Percentiles rank a stretch among this genome's conserved stretches.
phyloP scores from a whole-genome alignment of 2,888 invertebrate genomes.

The Norana najaformis region DNA sequence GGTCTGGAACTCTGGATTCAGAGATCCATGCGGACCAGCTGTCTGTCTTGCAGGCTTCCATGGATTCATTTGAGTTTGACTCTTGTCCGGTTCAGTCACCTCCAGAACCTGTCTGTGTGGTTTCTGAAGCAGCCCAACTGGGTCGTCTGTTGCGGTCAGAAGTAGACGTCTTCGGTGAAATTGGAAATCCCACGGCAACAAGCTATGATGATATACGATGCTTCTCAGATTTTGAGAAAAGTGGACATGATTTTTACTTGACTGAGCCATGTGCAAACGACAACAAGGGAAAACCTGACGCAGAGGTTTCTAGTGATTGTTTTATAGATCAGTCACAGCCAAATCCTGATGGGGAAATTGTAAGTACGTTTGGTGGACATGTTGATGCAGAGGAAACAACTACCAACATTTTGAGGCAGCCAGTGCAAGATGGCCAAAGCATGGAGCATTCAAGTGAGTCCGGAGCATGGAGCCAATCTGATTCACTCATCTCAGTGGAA shows the following conservation, averaged over 20 bases:
- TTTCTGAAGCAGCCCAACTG: conserved; percentile 14
- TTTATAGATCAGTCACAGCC: not conserved
- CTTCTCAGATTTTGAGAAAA: not conserved
- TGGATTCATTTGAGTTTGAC: conserved; percentile 45
- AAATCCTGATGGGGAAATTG: not conserved
- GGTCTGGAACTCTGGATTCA: conserved; percentile 42
- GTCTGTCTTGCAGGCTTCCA: conserved; percentile 50
- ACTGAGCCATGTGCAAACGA: not conserved
- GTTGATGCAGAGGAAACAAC: not conserved
- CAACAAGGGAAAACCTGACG: not conserved
- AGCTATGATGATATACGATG: not conserved
- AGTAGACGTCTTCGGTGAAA: not conserved
- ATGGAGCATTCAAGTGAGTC: conserved; percentile 60
- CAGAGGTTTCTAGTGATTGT: not conserved
- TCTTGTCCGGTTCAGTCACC: conserved; percentile 9
- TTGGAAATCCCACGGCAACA: not conserved
- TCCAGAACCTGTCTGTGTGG: not conserved
- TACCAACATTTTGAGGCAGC: not conserved
- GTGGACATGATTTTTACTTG: not conserved
- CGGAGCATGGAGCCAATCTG: conserved; percentile 47
- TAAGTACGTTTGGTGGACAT: not conserved
- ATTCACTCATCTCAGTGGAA: conserved; percentile 40
- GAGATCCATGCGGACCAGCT: conserved; percentile 45
- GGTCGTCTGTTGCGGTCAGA: conserved; percentile 10
- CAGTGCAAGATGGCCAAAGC: conserved; percentile 40